Evolutionary conservation across 2,888 invertebrate species (phyloP).

Genomic region (Stenodera caucasica): DNA sequence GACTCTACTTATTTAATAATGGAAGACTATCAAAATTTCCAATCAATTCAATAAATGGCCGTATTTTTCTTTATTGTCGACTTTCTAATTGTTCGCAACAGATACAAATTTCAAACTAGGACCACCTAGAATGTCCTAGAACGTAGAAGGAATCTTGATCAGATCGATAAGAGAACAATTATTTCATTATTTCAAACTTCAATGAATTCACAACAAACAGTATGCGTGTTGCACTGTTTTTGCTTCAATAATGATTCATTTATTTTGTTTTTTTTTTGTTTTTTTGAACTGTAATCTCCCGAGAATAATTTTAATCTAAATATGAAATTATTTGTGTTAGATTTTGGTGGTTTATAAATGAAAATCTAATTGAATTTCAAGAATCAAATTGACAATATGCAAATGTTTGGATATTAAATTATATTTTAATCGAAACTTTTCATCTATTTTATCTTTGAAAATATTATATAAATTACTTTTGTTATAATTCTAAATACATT

Average conservation of each 20-base stretch:
- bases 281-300: no score
- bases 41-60: neutral
- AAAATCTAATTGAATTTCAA: neutral
- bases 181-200: neutral
- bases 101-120: neutral
- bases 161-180: neutral
- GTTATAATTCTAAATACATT: neutral
- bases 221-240: neutral
- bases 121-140: neutral
- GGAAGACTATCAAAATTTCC: neutral
- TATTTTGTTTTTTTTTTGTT: no score
- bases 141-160: neutral
- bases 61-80: neutral
- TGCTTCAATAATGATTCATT: no score
- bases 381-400: neutral
- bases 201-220: no score
- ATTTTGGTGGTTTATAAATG: neutral
- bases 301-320: no score
- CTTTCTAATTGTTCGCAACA: slow-evolving; percentile 1
- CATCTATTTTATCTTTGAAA: neutral
- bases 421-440: slow-evolving; percentile 5
- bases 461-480: neutral
- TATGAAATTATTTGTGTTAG: neutral
- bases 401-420: slow-evolving; percentile 6
- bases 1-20: neutral